These are phyloP conservation scores for Rhineura floridana DNA, from an alignment of 2,113 vertebrate genomes.

Conservation along the genomic window DNA sequence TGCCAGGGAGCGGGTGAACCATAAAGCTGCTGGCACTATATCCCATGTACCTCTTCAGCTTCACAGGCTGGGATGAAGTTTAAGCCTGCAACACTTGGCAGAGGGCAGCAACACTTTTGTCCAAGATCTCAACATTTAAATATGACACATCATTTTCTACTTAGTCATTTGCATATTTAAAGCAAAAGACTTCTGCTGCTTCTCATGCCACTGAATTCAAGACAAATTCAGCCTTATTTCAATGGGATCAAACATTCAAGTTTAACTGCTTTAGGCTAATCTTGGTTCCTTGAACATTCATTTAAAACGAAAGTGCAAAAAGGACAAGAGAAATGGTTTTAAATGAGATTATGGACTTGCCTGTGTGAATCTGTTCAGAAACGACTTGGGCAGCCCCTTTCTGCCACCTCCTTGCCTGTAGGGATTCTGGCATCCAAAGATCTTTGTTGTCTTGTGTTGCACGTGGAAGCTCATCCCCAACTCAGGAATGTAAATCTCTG, in stretches of 20 bases:
- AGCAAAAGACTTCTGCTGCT: not conserved
- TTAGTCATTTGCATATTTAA: not conserved
- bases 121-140: not conserved
- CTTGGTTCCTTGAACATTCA: not conserved
- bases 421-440: conserved; percentile 97
- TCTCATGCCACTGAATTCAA: not conserved
- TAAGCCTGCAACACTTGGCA: too few relatives aligned
- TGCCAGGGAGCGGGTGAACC: not conserved
- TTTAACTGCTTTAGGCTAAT: not conserved
- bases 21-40: not conserved
- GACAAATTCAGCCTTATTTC: not conserved
- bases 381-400: conserved; percentile 94
- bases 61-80: too few relatives aligned
- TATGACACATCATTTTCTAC: not conserved
- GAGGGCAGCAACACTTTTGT: too few relatives aligned
- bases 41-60: too few relatives aligned
- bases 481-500: conserved; percentile 94
- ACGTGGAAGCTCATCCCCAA: conserved; percentile 92
- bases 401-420: conserved; percentile 95
- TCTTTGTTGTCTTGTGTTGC: conserved; percentile 92
- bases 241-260: not conserved
- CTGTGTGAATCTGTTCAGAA: conserved; percentile 98
- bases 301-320: not conserved
- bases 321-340: not conserved
- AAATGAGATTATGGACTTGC: conserved; percentile 68